These are phyloP conservation scores for Diceros bicornis DNA, from an alignment of 2,797 vertebrate species.

Conservation along the genomic window DNA sequence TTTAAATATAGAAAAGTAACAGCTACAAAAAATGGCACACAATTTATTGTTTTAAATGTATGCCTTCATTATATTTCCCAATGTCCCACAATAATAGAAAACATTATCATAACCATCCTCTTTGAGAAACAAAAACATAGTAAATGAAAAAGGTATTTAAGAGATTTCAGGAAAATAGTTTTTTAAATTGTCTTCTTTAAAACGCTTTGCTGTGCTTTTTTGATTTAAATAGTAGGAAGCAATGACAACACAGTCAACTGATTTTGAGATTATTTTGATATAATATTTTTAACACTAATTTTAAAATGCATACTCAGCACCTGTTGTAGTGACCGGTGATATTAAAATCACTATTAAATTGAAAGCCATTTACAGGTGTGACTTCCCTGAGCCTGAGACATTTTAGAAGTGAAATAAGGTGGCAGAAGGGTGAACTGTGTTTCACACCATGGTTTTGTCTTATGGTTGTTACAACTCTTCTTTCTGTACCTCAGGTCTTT, in stretches of 20 bases:
- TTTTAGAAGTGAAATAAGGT: not conserved
- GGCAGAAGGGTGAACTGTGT: not conserved
- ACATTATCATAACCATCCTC: not conserved
- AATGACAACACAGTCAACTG: not conserved
- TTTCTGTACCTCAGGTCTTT: not conserved
- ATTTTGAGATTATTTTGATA: constrained; percentile 28
- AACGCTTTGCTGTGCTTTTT: not conserved
- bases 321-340: not conserved
- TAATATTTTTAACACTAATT: constrained; percentile 33
- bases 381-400: not conserved
- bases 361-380: not conserved
- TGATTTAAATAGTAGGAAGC: not conserved
- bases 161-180: constrained; percentile 23
- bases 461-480: not conserved
- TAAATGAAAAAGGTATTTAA: constrained; percentile 12
- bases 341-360: not conserved
- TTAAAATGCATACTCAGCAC: constrained; percentile 11
- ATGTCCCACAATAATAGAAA: not conserved
- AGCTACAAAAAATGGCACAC: not conserved
- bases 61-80: not conserved
- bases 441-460: not conserved
- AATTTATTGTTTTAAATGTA: constrained; percentile 11
- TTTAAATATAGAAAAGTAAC: not conserved
- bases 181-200: constrained; percentile 47
- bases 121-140: constrained; percentile 9